Conservation (phyloP, 1,140 invertebrate species). For the Amphibalanus amphitrite region DNA sequence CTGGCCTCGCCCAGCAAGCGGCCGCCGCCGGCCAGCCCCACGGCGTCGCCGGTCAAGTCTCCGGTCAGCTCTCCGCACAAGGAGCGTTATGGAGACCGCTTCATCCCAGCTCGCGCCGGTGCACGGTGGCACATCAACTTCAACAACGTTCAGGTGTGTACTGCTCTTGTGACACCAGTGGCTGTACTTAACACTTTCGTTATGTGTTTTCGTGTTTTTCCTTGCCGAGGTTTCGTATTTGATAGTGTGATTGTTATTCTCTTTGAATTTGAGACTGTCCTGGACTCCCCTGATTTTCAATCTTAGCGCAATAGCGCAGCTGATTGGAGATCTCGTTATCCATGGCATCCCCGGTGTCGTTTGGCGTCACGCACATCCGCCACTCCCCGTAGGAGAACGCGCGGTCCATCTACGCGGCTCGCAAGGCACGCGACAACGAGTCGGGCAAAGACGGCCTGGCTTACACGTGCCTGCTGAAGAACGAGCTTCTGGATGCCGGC, state of each 20-base stretch:
- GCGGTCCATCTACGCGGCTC: slow-evolving; percentile 29
- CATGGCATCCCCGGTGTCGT: too few relatives aligned
- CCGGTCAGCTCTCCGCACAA: slow-evolving; percentile 30
- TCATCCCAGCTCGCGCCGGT: slow-evolving; percentile 73
- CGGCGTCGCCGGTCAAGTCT: not conserved
- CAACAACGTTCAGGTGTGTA: slow-evolving; percentile 59
- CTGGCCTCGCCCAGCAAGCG: slow-evolving; percentile 6
- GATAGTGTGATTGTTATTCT: too few relatives aligned
- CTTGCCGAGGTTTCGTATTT: too few relatives aligned
- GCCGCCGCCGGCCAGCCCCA: too few relatives aligned
- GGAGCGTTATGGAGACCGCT: slow-evolving; percentile 53
- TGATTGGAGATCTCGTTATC: too few relatives aligned
- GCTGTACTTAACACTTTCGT: too few relatives aligned
- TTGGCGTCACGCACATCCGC: too few relatives aligned
- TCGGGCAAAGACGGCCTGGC: slow-evolving; percentile 62
- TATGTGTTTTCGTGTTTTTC: too few relatives aligned
- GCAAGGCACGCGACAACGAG: slow-evolving; percentile 48
- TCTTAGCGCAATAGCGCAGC: too few relatives aligned
- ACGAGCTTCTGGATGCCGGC: slow-evolving; percentile 74
- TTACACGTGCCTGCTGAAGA: slow-evolving; percentile 78
- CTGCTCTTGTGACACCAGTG: too few relatives aligned
- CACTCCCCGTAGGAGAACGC: slow-evolving; percentile 22
- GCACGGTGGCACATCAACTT: slow-evolving; percentile 90
- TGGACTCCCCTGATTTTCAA: too few relatives aligned
- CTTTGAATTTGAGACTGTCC: too few relatives aligned